These are phyloP conservation scores for Drosophila colorata DNA, from an alignment of 2,888 invertebrate genomes.

Conservation along the genomic window DNA sequence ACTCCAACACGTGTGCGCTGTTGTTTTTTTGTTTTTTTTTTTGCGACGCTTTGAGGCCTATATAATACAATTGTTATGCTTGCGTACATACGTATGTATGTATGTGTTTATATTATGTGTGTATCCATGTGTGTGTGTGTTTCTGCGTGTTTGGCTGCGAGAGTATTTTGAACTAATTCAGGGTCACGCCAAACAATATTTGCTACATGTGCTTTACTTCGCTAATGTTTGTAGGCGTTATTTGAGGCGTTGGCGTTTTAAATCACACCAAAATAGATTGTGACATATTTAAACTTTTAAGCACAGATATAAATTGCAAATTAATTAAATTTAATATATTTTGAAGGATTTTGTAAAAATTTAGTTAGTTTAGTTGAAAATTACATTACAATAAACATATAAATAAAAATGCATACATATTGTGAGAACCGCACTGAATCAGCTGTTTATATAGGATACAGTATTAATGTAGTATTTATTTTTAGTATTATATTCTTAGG, in stretches of 20 bases:
- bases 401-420: neutral
- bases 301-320: neutral
- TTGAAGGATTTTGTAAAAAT: too few species aligned
- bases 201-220: conserved; percentile 22
- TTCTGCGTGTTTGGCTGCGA: conserved; percentile 27
- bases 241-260: conserved; percentile 16
- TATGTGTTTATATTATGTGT: conserved; percentile 4
- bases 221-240: conserved; percentile 21
- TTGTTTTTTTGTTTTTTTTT: conserved; percentile 28
- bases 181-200: conserved; percentile 46
- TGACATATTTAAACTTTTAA: conserved; percentile 2
- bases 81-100: neutral
- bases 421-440: neutral
- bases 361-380: too few species aligned
- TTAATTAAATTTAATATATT: neutral
- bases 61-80: conserved; percentile 7
- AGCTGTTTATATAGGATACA: neutral
- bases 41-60: conserved; percentile 35
- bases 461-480: neutral
- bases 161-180: conserved; percentile 72
- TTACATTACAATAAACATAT: too few species aligned
- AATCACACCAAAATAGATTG: conserved; percentile 10
- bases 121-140: conserved; percentile 14
- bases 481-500: neutral
- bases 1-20: conserved; percentile 47